phyloP scores from a whole-genome alignment of 2,888 invertebrate species.

The Lithophane leautieri region DNA sequence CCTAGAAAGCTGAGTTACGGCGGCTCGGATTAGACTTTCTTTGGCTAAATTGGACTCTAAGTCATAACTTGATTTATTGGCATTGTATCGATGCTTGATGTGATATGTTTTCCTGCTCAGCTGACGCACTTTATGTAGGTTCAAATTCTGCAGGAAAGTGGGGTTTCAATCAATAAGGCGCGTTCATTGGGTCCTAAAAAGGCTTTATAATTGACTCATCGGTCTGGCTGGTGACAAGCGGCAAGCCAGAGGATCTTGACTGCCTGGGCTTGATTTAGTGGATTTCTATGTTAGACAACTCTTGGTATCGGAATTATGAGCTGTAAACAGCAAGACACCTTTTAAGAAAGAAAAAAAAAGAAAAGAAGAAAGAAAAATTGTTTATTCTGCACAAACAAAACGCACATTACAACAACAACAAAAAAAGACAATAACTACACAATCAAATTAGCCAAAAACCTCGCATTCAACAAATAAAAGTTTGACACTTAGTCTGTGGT shows the following conservation, averaged over 20 bases:
- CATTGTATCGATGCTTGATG: constrained; percentile 62
- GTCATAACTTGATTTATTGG: constrained; percentile 76
- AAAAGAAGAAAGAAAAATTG: too few relatives aligned
- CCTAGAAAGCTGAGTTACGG: constrained; percentile 75
- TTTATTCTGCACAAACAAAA: too few relatives aligned
- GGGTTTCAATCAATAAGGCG: constrained; percentile 48
- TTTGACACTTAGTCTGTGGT: too few relatives aligned
- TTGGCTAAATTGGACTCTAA: constrained; percentile 76
- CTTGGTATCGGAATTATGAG: constrained; percentile 4
- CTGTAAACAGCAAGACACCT: constrained; percentile 1
- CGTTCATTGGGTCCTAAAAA: constrained; percentile 51
- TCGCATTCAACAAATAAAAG: too few relatives aligned
- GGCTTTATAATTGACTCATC: constrained; percentile 56
- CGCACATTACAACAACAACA: too few relatives aligned
- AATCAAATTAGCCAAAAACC: too few relatives aligned
- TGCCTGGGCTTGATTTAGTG: constrained; percentile 33
- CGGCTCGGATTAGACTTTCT: constrained; percentile 69
- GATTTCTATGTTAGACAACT: constrained; percentile 18
- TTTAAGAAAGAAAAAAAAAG: too few relatives aligned
- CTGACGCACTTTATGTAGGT: constrained; percentile 55
- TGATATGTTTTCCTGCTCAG: constrained; percentile 61
- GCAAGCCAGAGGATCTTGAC: constrained; percentile 16
- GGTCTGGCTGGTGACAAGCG: constrained; percentile 31
- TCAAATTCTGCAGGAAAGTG: constrained; percentile 38
- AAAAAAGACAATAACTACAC: too few relatives aligned